phyloP scores from a whole-genome alignment of 2,113 vertebrate genomes.

The Mola mola region DNA sequence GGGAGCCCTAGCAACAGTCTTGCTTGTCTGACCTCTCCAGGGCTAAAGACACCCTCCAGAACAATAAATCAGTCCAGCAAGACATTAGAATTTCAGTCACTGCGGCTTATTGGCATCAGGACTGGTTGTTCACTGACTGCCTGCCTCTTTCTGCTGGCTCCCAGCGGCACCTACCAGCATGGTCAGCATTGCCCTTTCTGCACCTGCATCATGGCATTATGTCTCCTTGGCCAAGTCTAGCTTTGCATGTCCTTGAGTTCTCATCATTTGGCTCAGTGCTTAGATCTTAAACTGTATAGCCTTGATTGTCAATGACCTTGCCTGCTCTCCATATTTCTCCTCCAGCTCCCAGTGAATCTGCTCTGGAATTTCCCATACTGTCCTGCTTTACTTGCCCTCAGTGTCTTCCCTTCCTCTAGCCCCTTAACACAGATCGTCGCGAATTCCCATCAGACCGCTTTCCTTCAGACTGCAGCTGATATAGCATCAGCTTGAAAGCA shows the following conservation, averaged over 20 bases:
- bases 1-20: not conserved
- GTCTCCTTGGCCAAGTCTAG: not conserved
- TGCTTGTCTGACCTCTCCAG: constrained; percentile 8
- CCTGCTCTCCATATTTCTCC: not conserved
- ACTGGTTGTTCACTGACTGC: not conserved
- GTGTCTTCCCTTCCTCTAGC: constrained; percentile 15
- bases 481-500: too few species aligned
- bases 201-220: not conserved
- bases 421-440: too few species aligned
- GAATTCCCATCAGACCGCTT: too few species aligned
- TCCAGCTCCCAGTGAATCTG: not conserved
- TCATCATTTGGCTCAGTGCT: not conserved
- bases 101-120: not conserved
- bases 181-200: not conserved
- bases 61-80: not conserved
- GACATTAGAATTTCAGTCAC: not conserved
- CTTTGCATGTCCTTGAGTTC: constrained; percentile 2
- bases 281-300: not conserved
- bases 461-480: too few species aligned
- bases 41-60: not conserved
- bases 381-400: not conserved
- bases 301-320: not conserved
- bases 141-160: not conserved
- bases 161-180: not conserved
- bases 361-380: constrained; percentile 8